Evolutionary conservation across 2,888 invertebrate species (phyloP).

Genomic region (Nomada goodeniana): DNA sequence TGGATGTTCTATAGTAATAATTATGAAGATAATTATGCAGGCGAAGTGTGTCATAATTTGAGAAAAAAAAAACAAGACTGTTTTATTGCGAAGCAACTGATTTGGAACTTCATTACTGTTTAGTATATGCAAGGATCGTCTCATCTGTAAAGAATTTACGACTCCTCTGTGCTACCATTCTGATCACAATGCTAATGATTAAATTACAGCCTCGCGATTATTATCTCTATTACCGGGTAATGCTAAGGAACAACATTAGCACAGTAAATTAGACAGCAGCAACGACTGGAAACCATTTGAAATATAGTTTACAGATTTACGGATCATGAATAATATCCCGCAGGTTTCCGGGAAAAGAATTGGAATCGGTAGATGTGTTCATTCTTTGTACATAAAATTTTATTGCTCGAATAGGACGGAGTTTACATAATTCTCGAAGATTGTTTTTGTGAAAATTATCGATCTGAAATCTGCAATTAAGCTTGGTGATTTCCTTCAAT

Average conservation of each 20-base stretch:
- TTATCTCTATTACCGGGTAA: not conserved
- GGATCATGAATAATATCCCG: not conserved
- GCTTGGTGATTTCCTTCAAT: not conserved
- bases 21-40: too few species aligned
- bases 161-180: not conserved
- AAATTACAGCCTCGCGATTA: not conserved
- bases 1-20: too few species aligned
- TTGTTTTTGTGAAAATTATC: not conserved
- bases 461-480: not conserved
- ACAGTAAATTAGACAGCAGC: not conserved
- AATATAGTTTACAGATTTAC: constrained; percentile 18
- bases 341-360: constrained; percentile 23
- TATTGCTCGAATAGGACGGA: not conserved
- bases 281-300: not conserved
- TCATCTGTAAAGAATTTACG: not conserved
- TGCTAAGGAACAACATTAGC: not conserved
- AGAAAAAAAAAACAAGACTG: too few species aligned
- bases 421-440: not conserved
- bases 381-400: not conserved
- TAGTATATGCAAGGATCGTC: not conserved
- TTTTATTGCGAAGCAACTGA: too few species aligned
- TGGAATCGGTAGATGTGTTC: not conserved
- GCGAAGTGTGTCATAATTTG: too few species aligned
- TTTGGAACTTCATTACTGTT: too few species aligned
- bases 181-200: not conserved